Percentiles rank a stretch among this genome's conserved stretches.
These are phyloP conservation scores for Dryocosmus kuriphilus DNA, from an alignment of 2,888 invertebrate genomes.

Conservation along the genomic window DNA sequence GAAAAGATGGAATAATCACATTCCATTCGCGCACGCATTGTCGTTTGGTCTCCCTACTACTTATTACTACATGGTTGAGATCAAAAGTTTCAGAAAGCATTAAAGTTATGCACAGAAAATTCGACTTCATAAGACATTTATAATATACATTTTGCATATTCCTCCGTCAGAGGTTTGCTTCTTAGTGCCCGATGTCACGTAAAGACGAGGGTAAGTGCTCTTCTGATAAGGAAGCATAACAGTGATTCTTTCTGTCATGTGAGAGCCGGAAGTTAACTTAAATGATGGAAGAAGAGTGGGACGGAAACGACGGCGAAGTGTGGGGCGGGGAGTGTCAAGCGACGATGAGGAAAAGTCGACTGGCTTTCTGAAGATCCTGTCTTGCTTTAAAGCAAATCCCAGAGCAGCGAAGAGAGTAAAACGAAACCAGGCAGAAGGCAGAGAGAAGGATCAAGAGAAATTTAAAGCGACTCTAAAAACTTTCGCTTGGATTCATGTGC, in stretches of 20 bases:
- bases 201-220: not conserved
- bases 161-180: not conserved
- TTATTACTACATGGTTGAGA: too few relatives aligned
- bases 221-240: conserved; percentile 3
- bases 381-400: conserved; percentile 28
- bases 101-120: not conserved
- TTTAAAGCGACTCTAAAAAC: conserved; percentile 23
- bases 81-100: not conserved
- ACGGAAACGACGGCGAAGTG: not conserved
- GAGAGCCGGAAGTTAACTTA: conserved; percentile 21
- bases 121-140: not conserved
- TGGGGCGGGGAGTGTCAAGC: not conserved
- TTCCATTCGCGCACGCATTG: too few relatives aligned
- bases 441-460: conserved; percentile 24
- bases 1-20: too few relatives aligned
- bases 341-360: conserved; percentile 27
- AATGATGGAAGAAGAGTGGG: conserved; percentile 1
- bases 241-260: conserved; percentile 27
- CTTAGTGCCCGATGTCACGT: not conserved
- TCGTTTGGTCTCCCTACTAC: too few relatives aligned
- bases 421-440: not conserved
- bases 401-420: conserved; percentile 14
- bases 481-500: conserved; percentile 14
- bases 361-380: conserved; percentile 27
- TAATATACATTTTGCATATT: conserved; percentile 1